Evolutionary conservation across 2,888 invertebrate species (phyloP).

Genomic region (Peribatodes rhomboidaria): DNA sequence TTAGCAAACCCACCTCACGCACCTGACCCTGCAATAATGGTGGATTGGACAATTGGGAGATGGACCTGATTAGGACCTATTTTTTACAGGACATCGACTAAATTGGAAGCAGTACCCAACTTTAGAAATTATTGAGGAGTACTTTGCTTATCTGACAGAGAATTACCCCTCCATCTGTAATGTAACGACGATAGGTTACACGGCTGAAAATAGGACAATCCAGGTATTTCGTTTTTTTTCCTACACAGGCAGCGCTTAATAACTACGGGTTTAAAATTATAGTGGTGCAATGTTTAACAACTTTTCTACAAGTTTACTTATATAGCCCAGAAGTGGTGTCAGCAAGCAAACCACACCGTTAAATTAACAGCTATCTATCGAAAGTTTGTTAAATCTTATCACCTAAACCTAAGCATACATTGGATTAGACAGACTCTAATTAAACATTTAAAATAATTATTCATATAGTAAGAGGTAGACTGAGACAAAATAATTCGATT

Average conservation of each 20-base stretch:
- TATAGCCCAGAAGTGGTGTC: not conserved
- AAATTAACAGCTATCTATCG: slow-evolving; percentile 3
- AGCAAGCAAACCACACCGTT: not conserved
- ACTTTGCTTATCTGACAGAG: slow-evolving; percentile 51
- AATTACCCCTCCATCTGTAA: slow-evolving; percentile 59
- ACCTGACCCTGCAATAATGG: too few species aligned
- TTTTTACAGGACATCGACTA: slow-evolving; percentile 59
- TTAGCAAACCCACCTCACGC: too few species aligned
- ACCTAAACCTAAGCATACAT: too few species aligned
- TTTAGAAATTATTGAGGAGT: slow-evolving; percentile 57
- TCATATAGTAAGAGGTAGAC: too few species aligned
- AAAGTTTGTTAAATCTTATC: too few species aligned
- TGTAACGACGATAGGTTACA: slow-evolving; percentile 54
- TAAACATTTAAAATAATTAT: too few species aligned
- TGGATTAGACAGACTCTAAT: too few species aligned
- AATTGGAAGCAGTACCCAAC: slow-evolving; percentile 58
- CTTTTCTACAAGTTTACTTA: slow-evolving; percentile 5
- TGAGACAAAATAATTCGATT: too few species aligned
- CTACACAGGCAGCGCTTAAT: too few species aligned
- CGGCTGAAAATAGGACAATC: slow-evolving; percentile 57
- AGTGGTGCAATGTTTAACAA: slow-evolving; percentile 12
- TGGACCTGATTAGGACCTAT: too few species aligned
- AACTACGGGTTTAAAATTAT: not conserved
- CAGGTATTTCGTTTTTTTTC: slow-evolving; percentile 49
- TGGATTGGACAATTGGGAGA: too few species aligned